Base-by-base conservation (phyloP, 2,888 invertebrate species). In the Exocentrus adspersus region DNA sequence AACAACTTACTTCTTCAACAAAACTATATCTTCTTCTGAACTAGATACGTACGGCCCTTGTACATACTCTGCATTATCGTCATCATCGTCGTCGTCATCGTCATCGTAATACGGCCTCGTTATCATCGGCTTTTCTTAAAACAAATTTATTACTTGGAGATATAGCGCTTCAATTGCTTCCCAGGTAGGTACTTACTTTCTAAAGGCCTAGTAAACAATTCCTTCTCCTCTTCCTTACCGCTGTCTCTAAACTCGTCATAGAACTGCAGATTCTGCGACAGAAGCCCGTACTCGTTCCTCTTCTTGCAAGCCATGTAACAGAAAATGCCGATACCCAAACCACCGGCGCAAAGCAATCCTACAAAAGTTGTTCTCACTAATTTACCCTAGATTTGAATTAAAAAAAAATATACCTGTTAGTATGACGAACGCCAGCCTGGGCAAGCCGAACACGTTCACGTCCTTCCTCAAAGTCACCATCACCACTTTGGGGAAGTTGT, bases 371-470 rank as follows among this genome's bases (percentile, higher is more conserved):
- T n/a, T n/a, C n/a, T n/a, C n/a, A n/a, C n/a, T n/a, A n/a, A n/a
- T n/a, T n/a, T n/a, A n/a, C n/a, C n/a, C n/a, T n/a, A n/a, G n/a
- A n/a, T n/a, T n/a, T n/a, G n/a, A n/a, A n/a, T n/a, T n/a, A n/a
- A n/a, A n/a, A n/a, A n/a, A n/a, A n/a, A n/a, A 43, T 48, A 63
- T 77, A 88, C 93, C 92, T 70, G 90, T 85, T 7, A 92, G 77
- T 76, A 92, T 86, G 28, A 94, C 88, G 78, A 95, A 94, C 1
- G 90, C 85, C 17, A 92, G 84, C 21, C 94, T 84, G 0, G 94
- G 92, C 84, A 94, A 83, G 0, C 94, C 94, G 71, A 91, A 83
- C 12, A 93, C 87, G 64, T 84, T 85, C 69, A 90, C 89, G 73
- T 93, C 89, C 9, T 84, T 84, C 46, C 86, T 85, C 58, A 94